Percentiles rank a stretch among this genome's conserved stretches.
phyloP scores from a whole-genome alignment of 2,113 vertebrate genomes.

The Vidua chalybeata region DNA sequence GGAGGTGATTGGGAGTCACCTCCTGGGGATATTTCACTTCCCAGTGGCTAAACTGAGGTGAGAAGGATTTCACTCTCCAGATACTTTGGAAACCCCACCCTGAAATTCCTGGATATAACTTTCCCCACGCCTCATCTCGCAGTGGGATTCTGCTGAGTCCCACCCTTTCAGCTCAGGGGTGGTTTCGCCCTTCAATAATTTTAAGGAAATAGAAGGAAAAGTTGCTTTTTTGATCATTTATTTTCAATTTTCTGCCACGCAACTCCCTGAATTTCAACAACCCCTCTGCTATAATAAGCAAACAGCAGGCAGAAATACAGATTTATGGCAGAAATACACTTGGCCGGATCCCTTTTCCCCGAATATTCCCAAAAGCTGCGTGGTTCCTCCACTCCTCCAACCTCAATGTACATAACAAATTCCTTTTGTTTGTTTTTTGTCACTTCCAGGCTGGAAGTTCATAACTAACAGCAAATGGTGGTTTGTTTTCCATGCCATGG shows the following conservation, averaged over 20 bases:
- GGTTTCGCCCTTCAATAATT: neutral
- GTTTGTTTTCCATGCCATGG: neutral
- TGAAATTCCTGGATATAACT: neutral
- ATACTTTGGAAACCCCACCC: neutral
- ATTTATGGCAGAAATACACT: slow-evolving; percentile 18
- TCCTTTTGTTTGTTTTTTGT: slow-evolving; percentile 44
- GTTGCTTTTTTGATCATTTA: neutral
- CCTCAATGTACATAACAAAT: slow-evolving; percentile 36
- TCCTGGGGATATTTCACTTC: neutral
- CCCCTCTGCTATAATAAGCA: neutral
- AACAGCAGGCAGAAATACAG: slow-evolving; percentile 31
- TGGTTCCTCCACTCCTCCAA: slow-evolving; percentile 1
- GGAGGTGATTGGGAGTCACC: neutral
- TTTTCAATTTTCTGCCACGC: neutral
- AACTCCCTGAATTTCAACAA: neutral
- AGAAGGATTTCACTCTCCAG: neutral
- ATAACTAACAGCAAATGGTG: slow-evolving; percentile 37
- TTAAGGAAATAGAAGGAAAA: neutral
- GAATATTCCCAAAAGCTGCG: neutral
- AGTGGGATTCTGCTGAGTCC: neutral
- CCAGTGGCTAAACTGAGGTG: neutral
- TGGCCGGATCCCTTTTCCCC: neutral
- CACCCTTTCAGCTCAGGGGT: neutral
- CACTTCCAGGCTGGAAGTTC: neutral
- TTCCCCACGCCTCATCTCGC: neutral